Percentiles rank a stretch among this genome's conserved stretches.
phyloP scores from a whole-genome alignment of 1,140 invertebrate species.

The Calephelis virginiensis region DNA sequence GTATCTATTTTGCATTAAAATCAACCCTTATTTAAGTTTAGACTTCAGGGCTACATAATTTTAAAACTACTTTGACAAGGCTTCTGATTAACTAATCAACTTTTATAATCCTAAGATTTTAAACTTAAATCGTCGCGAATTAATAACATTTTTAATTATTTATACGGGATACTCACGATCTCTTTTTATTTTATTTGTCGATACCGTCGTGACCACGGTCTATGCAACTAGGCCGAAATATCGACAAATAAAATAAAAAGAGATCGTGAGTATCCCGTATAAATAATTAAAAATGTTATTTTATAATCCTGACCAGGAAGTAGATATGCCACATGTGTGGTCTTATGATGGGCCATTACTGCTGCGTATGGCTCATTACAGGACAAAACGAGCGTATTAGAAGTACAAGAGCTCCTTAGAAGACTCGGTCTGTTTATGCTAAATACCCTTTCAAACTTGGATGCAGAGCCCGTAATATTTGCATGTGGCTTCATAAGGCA shows the following conservation, averaged over 20 bases:
- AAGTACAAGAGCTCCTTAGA: slow-evolving; percentile 19
- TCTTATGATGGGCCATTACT: slow-evolving; percentile 18
- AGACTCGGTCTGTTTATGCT: slow-evolving; percentile 44
- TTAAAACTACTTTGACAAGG: background rate
- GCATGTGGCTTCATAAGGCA: slow-evolving; percentile 43
- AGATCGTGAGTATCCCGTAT: too few species aligned
- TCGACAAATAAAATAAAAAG: too few species aligned
- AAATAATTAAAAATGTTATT: too few species aligned
- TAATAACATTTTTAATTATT: too few species aligned
- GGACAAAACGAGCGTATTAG: slow-evolving; percentile 30
- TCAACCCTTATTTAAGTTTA: too few species aligned
- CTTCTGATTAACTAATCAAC: background rate
- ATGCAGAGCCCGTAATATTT: slow-evolving; percentile 39
- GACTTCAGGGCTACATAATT: too few species aligned
- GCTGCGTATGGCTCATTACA: slow-evolving; percentile 38
- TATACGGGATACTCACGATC: too few species aligned
- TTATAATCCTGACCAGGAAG: background rate
- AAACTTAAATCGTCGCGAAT: too few species aligned
- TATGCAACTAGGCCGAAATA: too few species aligned
- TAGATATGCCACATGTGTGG: slow-evolving; percentile 11
- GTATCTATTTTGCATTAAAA: too few species aligned
- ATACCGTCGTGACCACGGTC: too few species aligned
- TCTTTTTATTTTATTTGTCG: too few species aligned
- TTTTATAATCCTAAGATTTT: background rate
- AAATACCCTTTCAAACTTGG: slow-evolving; percentile 50